phyloP scores from a whole-genome alignment of 2,888 invertebrate genomes.

The Prosapia bicincta region DNA sequence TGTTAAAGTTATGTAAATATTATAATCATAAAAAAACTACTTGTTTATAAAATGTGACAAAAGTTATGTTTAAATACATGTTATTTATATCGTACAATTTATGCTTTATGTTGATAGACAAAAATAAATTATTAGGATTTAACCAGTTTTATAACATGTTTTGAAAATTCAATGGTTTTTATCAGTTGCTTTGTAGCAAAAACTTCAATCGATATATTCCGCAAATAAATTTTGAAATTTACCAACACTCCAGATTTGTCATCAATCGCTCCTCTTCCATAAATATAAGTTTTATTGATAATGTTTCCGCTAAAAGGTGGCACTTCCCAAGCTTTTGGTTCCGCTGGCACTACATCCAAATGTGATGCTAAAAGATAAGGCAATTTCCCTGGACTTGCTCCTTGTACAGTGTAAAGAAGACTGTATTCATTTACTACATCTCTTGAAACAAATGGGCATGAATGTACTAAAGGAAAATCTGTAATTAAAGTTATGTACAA shows the following conservation, averaged over 20 bases:
- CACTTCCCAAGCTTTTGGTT: slow-evolving; percentile 41
- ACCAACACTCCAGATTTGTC: slow-evolving; percentile 51
- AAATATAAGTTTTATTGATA: slow-evolving; percentile 45
- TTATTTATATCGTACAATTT: no score
- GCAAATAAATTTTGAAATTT: slow-evolving; percentile 30
- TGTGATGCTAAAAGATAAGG: slow-evolving; percentile 51
- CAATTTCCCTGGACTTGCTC: slow-evolving; percentile 41
- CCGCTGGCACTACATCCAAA: slow-evolving; percentile 51
- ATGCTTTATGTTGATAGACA: no score
- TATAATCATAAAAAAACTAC: no score
- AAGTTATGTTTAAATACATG: no score
- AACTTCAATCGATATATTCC: no score
- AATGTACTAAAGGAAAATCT: slow-evolving; percentile 43
- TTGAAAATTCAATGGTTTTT: no score
- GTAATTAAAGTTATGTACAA: slow-evolving; percentile 18
- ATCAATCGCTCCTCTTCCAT: slow-evolving; percentile 52
- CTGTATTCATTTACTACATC: slow-evolving; percentile 46
- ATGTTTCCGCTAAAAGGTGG: slow-evolving; percentile 48
- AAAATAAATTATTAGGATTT: no score
- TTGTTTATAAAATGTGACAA: no score
- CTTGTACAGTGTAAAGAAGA: slow-evolving; percentile 47
- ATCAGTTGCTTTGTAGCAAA: no score
- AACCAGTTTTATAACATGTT: no score
- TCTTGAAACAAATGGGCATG: slow-evolving; percentile 39
- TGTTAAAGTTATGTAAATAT: no score